These are phyloP conservation scores for Monopis laevigella DNA, from an alignment of 2,888 invertebrate species.

Conservation along the genomic window DNA sequence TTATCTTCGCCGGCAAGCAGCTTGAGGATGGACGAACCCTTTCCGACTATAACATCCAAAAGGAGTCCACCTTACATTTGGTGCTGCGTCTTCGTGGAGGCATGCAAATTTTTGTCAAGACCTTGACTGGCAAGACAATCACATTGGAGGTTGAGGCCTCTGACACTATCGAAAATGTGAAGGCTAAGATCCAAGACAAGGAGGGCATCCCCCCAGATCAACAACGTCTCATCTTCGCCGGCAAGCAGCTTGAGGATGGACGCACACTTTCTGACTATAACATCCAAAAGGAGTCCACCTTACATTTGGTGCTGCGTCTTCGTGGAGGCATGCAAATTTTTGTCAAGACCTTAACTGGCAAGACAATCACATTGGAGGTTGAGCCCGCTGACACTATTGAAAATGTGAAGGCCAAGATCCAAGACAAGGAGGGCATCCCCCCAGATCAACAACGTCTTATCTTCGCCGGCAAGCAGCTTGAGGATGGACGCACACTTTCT, in stretches of 20 bases:
- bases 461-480: conserved; percentile 21
- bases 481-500: conserved; percentile 20
- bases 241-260: conserved; percentile 41
- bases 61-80: conserved; percentile 38
- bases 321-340: conserved; percentile 50
- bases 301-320: conserved; percentile 37
- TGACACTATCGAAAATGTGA: conserved; percentile 48
- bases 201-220: conserved; percentile 47
- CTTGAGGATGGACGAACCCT: conserved; percentile 41
- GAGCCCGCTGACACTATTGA: conserved; percentile 29
- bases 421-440: conserved; percentile 21
- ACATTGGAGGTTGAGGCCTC: conserved; percentile 42
- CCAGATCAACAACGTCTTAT: conserved; percentile 21
- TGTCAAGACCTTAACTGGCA: conserved; percentile 40
- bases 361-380: conserved; percentile 40
- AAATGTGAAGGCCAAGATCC: conserved; percentile 21
- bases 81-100: conserved; percentile 41
- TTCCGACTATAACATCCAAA: conserved; percentile 44
- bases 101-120: conserved; percentile 46
- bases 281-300: conserved; percentile 41
- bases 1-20: conserved; percentile 44
- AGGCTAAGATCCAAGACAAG: conserved; percentile 49
- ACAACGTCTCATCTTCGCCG: conserved; percentile 41
- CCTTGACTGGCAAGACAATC: conserved; percentile 40
- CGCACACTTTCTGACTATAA: conserved; percentile 42